A percentile compares a stretch with the other conserved stretches of the same genome.
These are phyloP conservation scores for Spermophilus dauricus DNA, from an alignment of 2,113 vertebrate species.

Conservation along the genomic window DNA sequence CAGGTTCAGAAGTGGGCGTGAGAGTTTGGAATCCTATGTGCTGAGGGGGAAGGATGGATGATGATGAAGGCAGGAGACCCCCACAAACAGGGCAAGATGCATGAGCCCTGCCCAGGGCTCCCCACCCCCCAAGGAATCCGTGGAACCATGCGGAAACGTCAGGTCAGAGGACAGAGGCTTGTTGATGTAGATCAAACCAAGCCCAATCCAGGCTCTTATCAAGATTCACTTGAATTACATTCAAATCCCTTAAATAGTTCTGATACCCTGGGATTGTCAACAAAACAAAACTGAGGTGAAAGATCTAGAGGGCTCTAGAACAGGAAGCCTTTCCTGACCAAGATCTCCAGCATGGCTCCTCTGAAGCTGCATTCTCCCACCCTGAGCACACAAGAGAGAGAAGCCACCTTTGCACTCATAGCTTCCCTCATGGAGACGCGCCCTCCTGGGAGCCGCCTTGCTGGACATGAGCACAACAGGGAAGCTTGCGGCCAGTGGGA, in stretches of 20 bases:
- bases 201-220: not conserved
- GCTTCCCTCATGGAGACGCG: not conserved
- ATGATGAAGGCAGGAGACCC: not conserved
- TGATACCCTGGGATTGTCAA: not conserved
- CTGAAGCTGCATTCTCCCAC: not conserved
- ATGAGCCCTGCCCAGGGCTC: not conserved
- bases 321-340: not conserved
- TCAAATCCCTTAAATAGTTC: not conserved
- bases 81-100: not conserved
- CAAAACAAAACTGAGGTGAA: not conserved
- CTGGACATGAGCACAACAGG: not conserved
- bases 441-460: not conserved
- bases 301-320: constrained; percentile 22
- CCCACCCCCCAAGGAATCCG: not conserved
- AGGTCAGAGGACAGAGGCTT: not conserved
- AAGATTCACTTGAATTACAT: not conserved
- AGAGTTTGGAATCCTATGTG: not conserved
- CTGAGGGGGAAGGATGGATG: not conserved
- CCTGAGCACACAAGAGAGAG: not conserved
- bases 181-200: not conserved
- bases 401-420: not conserved
- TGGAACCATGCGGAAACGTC: not conserved
- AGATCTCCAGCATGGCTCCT: not conserved
- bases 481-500: no score
- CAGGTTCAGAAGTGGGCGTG: not conserved